These are phyloP conservation scores for Tubulanus polymorphus DNA, from an alignment of 2,888 invertebrate species.

Conservation along the genomic window DNA sequence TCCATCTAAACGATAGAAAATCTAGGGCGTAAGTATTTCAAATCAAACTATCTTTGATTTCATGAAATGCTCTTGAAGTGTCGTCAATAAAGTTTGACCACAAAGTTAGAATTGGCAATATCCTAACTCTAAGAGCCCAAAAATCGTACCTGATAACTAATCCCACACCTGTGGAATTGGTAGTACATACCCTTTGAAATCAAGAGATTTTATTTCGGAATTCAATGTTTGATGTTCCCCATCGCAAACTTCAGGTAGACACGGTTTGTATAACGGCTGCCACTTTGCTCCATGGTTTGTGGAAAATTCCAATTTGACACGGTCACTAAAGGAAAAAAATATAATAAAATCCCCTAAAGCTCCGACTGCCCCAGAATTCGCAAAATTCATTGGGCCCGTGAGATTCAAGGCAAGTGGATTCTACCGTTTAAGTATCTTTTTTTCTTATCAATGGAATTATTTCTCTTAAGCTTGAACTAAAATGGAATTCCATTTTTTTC, in stretches of 20 bases:
- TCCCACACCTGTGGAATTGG: too few species aligned
- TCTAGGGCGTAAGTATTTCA: too few species aligned
- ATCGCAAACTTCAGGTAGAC: conserved; percentile 40
- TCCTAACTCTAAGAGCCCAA: not conserved
- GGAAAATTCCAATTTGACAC: conserved; percentile 44
- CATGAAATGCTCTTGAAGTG: too few species aligned
- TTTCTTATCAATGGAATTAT: too few species aligned
- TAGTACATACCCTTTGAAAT: not conserved
- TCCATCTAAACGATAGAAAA: conserved; percentile 40
- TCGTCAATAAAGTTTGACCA: too few species aligned
- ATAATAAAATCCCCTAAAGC: too few species aligned
- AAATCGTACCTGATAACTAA: not conserved
- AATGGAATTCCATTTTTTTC: not conserved
- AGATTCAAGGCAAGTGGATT: too few species aligned
- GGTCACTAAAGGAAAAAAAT: conserved; percentile 19
- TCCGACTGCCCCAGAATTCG: too few species aligned
- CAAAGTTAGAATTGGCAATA: too few species aligned
- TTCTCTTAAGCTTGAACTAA: not conserved
- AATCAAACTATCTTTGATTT: too few species aligned
- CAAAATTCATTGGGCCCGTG: too few species aligned
- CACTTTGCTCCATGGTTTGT: conserved; percentile 48
- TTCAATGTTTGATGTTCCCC: conserved; percentile 23
- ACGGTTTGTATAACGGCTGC: conserved; percentile 36
- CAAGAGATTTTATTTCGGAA: not conserved
- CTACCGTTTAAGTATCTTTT: too few species aligned